Evolutionary conservation across 2,113 vertebrate genomes (phyloP).

Genomic region (Heliornis fulica): DNA sequence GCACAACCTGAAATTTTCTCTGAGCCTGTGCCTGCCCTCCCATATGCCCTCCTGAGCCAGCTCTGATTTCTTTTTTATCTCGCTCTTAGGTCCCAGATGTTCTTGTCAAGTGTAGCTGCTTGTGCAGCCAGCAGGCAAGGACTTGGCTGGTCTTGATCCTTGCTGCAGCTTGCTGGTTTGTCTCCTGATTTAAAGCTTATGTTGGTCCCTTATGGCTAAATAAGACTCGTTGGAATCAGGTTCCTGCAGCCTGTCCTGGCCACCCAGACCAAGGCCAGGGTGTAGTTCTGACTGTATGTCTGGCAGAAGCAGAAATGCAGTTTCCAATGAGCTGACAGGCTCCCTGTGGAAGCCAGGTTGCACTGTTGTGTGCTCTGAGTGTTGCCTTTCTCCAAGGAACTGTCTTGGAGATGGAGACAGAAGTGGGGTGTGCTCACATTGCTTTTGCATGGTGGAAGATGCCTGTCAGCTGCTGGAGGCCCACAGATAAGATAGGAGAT

Average conservation of each 20-base stretch:
- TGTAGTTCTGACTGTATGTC: not conserved
- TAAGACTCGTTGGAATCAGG: not conserved
- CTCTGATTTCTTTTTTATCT: not conserved
- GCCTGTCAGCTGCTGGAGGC: not conserved
- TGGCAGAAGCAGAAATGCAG: not conserved
- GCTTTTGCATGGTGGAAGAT: not conserved
- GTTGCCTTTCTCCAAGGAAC: not conserved
- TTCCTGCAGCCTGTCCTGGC: not conserved
- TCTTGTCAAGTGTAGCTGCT: not conserved
- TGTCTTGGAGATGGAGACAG: not conserved
- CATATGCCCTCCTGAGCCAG: not conserved
- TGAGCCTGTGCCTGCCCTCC: not conserved
- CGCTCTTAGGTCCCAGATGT: not conserved
- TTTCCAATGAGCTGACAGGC: not conserved
- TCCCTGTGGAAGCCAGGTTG: not conserved
- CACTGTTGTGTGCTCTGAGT: rapidly evolving
- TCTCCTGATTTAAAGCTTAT: not conserved
- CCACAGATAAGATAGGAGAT: not conserved
- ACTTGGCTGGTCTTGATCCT: not conserved
- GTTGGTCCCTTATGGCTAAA: not conserved
- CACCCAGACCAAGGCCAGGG: not conserved
- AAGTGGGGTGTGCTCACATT: not conserved
- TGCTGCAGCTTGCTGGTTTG: not conserved
- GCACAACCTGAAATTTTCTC: not conserved
- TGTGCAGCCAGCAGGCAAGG: not conserved